Conservation (phyloP, 2,113 vertebrate species). For the Empidonax alnorum region DNA sequence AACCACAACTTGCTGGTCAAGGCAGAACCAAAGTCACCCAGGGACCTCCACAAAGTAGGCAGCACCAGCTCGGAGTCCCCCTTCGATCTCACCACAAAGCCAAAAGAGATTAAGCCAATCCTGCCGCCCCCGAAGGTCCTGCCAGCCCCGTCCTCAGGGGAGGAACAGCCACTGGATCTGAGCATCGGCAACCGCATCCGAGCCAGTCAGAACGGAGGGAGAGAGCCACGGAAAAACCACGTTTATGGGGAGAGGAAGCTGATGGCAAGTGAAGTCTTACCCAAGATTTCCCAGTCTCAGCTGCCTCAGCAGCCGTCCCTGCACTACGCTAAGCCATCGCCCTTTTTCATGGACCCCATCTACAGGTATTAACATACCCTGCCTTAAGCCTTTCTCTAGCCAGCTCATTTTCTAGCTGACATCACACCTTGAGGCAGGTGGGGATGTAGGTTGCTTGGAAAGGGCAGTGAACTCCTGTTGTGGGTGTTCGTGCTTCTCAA, state of each 20-base stretch:
- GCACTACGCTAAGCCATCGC: slow-evolving; percentile 97
- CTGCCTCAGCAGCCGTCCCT: slow-evolving; percentile 89
- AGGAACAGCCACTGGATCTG: slow-evolving; percentile 96
- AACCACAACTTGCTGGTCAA: slow-evolving; percentile 94
- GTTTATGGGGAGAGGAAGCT: slow-evolving; percentile 85
- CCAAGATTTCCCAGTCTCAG: slow-evolving; percentile 82
- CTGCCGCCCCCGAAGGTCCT: slow-evolving; percentile 75
- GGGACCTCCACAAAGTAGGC: slow-evolving; percentile 88
- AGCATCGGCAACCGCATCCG: slow-evolving; percentile 92
- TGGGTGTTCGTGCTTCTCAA: background rate
- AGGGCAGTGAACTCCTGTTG: background rate
- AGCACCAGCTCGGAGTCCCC: slow-evolving; percentile 85
- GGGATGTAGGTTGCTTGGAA: background rate
- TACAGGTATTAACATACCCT: slow-evolving; percentile 97
- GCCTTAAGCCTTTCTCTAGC: slow-evolving; percentile 29
- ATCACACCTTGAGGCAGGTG: background rate
- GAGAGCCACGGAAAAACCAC: slow-evolving; percentile 89
- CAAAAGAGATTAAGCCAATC: slow-evolving; percentile 88
- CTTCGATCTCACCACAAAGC: slow-evolving; percentile 96
- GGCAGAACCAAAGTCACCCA: slow-evolving; percentile 93
- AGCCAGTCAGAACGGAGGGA: slow-evolving; percentile 86
- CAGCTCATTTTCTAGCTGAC: background rate
- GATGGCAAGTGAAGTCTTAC: slow-evolving; percentile 79
- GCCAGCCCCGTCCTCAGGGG: slow-evolving; percentile 71
- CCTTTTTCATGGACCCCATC: slow-evolving; percentile 99